A percentile compares a stretch with the other conserved stretches of the same genome.
phyloP scores from a whole-genome alignment of 2,113 vertebrate genomes.

The Paralichthys olivaceus region DNA sequence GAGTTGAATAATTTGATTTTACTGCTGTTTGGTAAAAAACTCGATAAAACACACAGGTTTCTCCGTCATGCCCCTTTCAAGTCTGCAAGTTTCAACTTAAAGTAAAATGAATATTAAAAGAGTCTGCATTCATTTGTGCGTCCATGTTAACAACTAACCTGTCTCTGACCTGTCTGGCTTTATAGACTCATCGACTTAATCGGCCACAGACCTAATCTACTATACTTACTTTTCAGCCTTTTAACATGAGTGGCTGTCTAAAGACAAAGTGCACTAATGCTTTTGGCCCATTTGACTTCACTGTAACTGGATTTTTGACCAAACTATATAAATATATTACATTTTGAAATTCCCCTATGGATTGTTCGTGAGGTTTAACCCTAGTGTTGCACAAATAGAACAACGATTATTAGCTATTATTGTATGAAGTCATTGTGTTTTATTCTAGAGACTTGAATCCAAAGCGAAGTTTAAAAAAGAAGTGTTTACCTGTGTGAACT shows the following conservation, averaged over 20 bases:
- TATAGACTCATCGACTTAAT: background rate
- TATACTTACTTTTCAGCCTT: background rate
- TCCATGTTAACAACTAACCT: background rate
- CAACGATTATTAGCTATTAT: background rate
- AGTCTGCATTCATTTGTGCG: background rate
- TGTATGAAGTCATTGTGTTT: background rate
- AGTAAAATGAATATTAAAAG: background rate
- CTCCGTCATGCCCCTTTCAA: too few species aligned
- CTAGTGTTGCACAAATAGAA: background rate
- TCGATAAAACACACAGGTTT: too few species aligned
- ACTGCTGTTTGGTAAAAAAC: too few species aligned
- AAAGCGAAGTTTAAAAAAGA: background rate
- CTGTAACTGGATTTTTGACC: background rate
- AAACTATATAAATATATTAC: background rate
- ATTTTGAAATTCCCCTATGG: background rate
- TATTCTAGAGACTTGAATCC: background rate
- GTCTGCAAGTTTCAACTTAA: background rate
- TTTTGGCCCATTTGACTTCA: background rate
- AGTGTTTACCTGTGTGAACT: slow-evolving; percentile 86
- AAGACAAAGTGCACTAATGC: background rate
- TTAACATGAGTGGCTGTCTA: background rate
- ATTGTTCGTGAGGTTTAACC: background rate
- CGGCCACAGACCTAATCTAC: background rate
- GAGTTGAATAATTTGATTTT: too few species aligned
- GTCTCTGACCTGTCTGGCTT: background rate